Evolutionary conservation across 2,888 invertebrate genomes (phyloP).

Genomic region (Elmis aenea): DNA sequence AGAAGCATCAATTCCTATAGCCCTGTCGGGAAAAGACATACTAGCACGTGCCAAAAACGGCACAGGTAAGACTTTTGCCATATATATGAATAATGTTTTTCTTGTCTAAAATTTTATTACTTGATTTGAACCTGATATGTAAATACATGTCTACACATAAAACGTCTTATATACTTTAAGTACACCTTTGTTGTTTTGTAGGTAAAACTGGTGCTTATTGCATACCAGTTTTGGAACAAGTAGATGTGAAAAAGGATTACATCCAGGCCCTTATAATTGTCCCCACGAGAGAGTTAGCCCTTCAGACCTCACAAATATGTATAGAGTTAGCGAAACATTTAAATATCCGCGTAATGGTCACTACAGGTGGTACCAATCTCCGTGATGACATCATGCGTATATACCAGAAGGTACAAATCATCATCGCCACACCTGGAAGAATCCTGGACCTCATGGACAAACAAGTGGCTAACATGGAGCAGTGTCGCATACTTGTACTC

Average conservation of each 20-base stretch:
- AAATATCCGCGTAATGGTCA: slow-evolving; percentile 97
- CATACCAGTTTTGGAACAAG: slow-evolving; percentile 96
- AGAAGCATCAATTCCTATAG: slow-evolving; percentile 98
- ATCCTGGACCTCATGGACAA: slow-evolving; percentile 99
- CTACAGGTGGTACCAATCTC: slow-evolving; percentile 96
- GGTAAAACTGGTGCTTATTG: slow-evolving; percentile 97
- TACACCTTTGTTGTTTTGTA: slow-evolving; percentile 23
- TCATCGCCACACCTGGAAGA: slow-evolving; percentile 98
- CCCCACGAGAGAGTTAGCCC: slow-evolving; percentile 96
- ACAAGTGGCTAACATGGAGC: slow-evolving; percentile 78
- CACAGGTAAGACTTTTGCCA: slow-evolving; percentile 63
- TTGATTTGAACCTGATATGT: no score
- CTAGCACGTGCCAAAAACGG: slow-evolving; percentile 99
- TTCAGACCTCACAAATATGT: slow-evolving; percentile 99
- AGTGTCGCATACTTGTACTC: slow-evolving; percentile 94
- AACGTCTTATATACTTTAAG: no score
- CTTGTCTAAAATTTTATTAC: background rate
- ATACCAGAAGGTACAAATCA: slow-evolving; percentile 98
- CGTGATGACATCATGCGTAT: slow-evolving; percentile 99
- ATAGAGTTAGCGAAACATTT: slow-evolving; percentile 98
- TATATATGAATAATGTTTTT: background rate
- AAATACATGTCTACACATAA: no score
- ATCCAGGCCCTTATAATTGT: slow-evolving; percentile 98
- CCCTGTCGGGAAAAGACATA: slow-evolving; percentile 95
- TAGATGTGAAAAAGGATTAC: slow-evolving; percentile 81